phyloP scores from a whole-genome alignment of 2,888 invertebrate species.

The Pseudoips prasinana region DNA sequence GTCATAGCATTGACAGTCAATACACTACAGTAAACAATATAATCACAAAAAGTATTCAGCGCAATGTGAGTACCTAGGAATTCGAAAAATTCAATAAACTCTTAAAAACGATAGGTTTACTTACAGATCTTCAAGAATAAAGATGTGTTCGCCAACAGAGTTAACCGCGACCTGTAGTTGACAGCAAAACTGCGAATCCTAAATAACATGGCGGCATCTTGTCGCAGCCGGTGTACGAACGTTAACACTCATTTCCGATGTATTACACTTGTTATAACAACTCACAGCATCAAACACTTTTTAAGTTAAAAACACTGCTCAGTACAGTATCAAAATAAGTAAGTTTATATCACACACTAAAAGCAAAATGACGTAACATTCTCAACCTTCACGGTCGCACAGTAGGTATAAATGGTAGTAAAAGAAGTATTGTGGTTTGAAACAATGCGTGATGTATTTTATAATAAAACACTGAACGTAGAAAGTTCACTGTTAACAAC shows the following conservation, averaged over 20 bases:
- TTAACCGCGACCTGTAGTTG: conserved; percentile 67
- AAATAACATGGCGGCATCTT: conserved; percentile 81
- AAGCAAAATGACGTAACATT: conserved; percentile 81
- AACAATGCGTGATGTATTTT: conserved; percentile 32
- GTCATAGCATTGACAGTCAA: conserved; percentile 79
- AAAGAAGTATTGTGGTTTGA: conserved; percentile 40
- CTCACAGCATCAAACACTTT: conserved; percentile 47
- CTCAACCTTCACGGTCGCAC: conserved; percentile 82
- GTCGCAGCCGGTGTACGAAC: conserved; percentile 73
- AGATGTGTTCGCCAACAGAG: conserved; percentile 50
- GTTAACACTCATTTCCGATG: conserved; percentile 50
- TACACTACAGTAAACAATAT: conserved; percentile 71
- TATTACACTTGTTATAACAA: conserved; percentile 49
- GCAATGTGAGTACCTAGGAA: conserved; percentile 4
- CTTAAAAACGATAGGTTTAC: conserved; percentile 31
- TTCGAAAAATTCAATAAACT: neutral
- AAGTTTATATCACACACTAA: conserved; percentile 70
- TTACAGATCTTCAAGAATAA: conserved; percentile 44
- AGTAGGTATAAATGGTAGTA: conserved; percentile 61
- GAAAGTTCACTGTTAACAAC: conserved; percentile 43
- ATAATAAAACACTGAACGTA: conserved; percentile 33
- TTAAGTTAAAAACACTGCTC: conserved; percentile 53
- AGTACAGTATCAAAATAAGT: conserved; percentile 55
- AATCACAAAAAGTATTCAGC: too few relatives aligned
- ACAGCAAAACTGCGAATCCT: conserved; percentile 70